Conservation (phyloP, 2,888 invertebrate species). For the Polyploca ridens region DNA sequence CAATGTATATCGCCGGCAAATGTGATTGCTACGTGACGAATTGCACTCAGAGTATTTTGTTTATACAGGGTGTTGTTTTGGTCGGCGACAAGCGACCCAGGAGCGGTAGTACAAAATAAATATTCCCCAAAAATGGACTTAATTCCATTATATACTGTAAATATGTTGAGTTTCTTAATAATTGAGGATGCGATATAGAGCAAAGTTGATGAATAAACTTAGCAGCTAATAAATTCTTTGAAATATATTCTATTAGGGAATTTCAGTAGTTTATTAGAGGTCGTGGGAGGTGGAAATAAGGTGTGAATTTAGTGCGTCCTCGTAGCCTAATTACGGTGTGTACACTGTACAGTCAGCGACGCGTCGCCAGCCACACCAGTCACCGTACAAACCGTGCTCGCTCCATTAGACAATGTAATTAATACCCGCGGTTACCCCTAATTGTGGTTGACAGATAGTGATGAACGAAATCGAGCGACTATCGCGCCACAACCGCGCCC, state of each 20-base stretch:
- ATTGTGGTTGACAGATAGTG: slow-evolving; percentile 72
- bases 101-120: too few species aligned
- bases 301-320: slow-evolving; percentile 34
- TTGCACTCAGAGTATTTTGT: slow-evolving; percentile 57
- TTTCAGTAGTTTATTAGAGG: slow-evolving; percentile 22
- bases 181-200: neutral
- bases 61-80: too few species aligned
- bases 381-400: slow-evolving; percentile 64
- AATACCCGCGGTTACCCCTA: slow-evolving; percentile 77
- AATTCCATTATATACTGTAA: too few species aligned
- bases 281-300: slow-evolving; percentile 34
- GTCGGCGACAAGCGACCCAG: too few species aligned
- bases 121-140: too few species aligned
- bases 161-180: too few species aligned
- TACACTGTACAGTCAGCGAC: slow-evolving; percentile 49
- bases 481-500: slow-evolving; percentile 71
- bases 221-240: neutral
- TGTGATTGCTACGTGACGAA: slow-evolving; percentile 57
- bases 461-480: slow-evolving; percentile 61
- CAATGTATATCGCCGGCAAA: slow-evolving; percentile 47
- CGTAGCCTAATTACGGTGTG: slow-evolving; percentile 45
- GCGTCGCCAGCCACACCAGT: slow-evolving; percentile 51
- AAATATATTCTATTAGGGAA: slow-evolving; percentile 13
- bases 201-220: neutral
- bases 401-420: slow-evolving; percentile 82